Percentiles rank a stretch among this genome's conserved stretches.
These are phyloP conservation scores for Phenganax stokvisi DNA, from an alignment of 92 coral and sea anemone genomes.

Conservation along the genomic window DNA sequence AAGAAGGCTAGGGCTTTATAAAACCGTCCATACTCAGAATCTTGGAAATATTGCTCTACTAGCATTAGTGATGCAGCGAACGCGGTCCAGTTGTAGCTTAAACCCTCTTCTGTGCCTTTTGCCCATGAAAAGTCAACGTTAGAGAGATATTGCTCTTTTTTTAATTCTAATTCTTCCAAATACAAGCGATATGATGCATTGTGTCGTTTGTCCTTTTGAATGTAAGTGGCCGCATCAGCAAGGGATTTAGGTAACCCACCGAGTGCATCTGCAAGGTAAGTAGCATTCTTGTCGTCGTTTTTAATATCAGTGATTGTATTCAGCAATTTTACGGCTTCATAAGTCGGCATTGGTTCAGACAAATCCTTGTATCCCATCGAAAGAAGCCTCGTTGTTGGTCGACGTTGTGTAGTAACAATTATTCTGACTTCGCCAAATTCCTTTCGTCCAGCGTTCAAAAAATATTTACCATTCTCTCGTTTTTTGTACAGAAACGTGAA, in stretches of 20 bases:
- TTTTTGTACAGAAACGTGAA: slow-evolving; percentile 48
- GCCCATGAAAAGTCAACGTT: slow-evolving; percentile 61
- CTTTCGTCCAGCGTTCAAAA: slow-evolving; percentile 60
- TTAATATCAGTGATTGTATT: slow-evolving; percentile 48
- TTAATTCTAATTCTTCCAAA: slow-evolving; percentile 58
- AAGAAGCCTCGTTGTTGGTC: slow-evolving; percentile 53
- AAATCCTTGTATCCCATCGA: slow-evolving; percentile 45
- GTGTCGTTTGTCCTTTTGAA: slow-evolving; percentile 52
- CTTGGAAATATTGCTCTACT: slow-evolving; percentile 44
- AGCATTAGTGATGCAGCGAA: slow-evolving; percentile 58
- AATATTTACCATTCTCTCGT: slow-evolving; percentile 11
- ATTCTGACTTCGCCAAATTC: slow-evolving; percentile 49
- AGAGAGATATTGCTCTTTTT: slow-evolving; percentile 43
- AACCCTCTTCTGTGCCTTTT: slow-evolving; percentile 48
- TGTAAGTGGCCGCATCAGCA: slow-evolving; percentile 65
- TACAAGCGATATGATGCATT: slow-evolving; percentile 55
- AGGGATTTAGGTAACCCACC: slow-evolving; percentile 68
- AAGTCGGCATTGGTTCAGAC: slow-evolving; percentile 56
- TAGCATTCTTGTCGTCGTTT: slow-evolving; percentile 49
- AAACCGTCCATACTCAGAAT: slow-evolving; percentile 41
- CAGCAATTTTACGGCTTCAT: slow-evolving; percentile 56
- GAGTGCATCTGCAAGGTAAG: slow-evolving; percentile 46
- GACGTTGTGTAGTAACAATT: slow-evolving; percentile 51
- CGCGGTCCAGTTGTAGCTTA: slow-evolving; percentile 57
- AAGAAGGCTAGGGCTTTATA: slow-evolving; percentile 57